Percentiles rank a stretch among this genome's conserved stretches.
Evolutionary conservation across 2,888 invertebrate species (phyloP).

Genomic region (Neoaliturus tenellus): DNA sequence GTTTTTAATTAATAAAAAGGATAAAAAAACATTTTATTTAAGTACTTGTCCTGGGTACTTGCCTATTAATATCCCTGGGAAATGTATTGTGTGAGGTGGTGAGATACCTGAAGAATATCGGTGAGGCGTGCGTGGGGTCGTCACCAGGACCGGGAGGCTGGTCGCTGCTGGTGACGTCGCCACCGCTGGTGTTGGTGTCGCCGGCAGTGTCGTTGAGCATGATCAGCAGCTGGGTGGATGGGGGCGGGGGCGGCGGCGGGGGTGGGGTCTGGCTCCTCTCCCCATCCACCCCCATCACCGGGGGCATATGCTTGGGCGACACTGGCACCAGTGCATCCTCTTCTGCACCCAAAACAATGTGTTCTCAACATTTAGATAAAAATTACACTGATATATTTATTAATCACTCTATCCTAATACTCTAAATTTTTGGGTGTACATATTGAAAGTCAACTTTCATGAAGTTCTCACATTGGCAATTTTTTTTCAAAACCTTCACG

Average conservation of each 20-base stretch:
- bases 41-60: too few species aligned
- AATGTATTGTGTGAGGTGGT: too few species aligned
- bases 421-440: too few species aligned
- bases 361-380: background rate
- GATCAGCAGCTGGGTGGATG: slow-evolving; percentile 30
- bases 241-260: slow-evolving; percentile 1
- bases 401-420: too few species aligned
- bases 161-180: background rate
- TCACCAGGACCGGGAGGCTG: background rate
- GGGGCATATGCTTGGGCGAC: slow-evolving; percentile 52
- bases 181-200: slow-evolving; percentile 65
- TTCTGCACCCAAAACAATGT: background rate
- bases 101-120: slow-evolving; percentile 81
- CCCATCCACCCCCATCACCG: slow-evolving; percentile 56
- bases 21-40: too few species aligned
- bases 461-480: too few species aligned
- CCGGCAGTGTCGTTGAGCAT: slow-evolving; percentile 23
- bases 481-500: too few species aligned
- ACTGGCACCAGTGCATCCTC: slow-evolving; percentile 39
- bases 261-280: slow-evolving; percentile 42
- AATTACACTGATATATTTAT: background rate
- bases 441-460: too few species aligned
- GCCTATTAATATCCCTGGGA: too few species aligned
- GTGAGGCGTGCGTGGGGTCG: slow-evolving; percentile 67
- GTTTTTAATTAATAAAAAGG: too few species aligned